These are phyloP conservation scores for Leptinotarsa rubiginosa DNA, from an alignment of 2,888 invertebrate species.

Conservation along the genomic window DNA sequence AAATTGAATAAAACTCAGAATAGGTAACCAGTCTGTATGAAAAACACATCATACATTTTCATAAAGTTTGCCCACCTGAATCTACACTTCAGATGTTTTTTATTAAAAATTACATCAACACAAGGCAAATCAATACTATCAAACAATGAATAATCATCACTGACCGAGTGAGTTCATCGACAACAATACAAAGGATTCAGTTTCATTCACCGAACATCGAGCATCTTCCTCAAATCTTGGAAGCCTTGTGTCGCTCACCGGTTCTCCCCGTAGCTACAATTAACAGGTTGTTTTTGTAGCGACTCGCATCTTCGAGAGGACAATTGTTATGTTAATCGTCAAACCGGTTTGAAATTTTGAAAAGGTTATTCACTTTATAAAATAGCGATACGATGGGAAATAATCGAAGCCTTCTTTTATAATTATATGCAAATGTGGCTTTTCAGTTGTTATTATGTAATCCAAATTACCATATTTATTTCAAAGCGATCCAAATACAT, in stretches of 20 bases:
- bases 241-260: slow-evolving; percentile 26
- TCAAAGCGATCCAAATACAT: slow-evolving; percentile 52
- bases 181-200: neutral
- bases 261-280: slow-evolving; percentile 57
- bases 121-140: too few relatives aligned
- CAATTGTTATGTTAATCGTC: slow-evolving; percentile 67
- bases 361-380: slow-evolving; percentile 66
- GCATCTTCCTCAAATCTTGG: slow-evolving; percentile 23
- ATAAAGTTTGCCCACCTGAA: too few relatives aligned
- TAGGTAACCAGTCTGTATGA: too few relatives aligned
- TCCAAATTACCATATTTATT: slow-evolving; percentile 59
- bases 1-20: too few relatives aligned
- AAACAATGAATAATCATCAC: too few relatives aligned
- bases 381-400: slow-evolving; percentile 59
- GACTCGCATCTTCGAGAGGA: slow-evolving; percentile 57
- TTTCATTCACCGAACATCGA: neutral
- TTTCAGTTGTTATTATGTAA: slow-evolving; percentile 59
- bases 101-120: too few relatives aligned
- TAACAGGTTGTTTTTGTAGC: slow-evolving; percentile 65
- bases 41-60: too few relatives aligned
- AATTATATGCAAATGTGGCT: slow-evolving; percentile 57
- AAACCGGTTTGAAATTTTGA: slow-evolving; percentile 65
- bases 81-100: too few relatives aligned
- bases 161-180: too few relatives aligned
- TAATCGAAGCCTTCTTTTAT: slow-evolving; percentile 48